Evolutionary conservation across 2,888 invertebrate genomes (phyloP), one percentile per base, ranked within the genome.

Genomic region (Gerris lacustris): DNA sequence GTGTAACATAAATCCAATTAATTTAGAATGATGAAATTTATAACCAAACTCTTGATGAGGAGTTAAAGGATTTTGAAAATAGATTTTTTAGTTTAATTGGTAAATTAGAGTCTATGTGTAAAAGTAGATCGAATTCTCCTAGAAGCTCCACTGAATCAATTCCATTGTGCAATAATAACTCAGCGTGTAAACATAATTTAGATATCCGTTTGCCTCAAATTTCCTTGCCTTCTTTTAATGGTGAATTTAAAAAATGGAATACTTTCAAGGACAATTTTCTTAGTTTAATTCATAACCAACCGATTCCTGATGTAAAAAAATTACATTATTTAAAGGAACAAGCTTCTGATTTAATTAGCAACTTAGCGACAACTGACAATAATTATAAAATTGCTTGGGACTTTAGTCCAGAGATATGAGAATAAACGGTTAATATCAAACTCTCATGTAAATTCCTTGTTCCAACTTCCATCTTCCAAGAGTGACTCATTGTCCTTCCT

Each of bases 251-350:
- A 68, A 18, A 68, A n/a, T 68, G 15, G 15, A 15, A n/a, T 15
- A 45, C 68, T 18, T 68, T 68, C 68, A 68, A 68, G n/a, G 68
- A 68, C n/a, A 44, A 68, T 18, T 68, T 68, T 55, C 9, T 55
- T 11, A 55, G 55, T 55, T 55, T 55, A 55, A 55, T 55, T 55
- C 11, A 55, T 55, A 11, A 9, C 11, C 55, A 55, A 15, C 55
- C 55, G 15, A 55, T 55, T 15, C 55, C 55, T 55, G 5, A 55
- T 55, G 55, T 55, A 11, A 55, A 55, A 15, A 55, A 55, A 55
- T 55, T 55, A 55, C 55, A 55, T 55, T 55, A 55, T 15, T 55
- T 68, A 18, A 55, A 68, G 45, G 68, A 47, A 17, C 45, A 68
- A 17, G 68, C 68, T 6, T 6, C 47, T 9, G 55, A 68, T n/a